A percentile compares a stretch with the other conserved stretches of the same genome.
These are phyloP conservation scores for Drosophila mojavensis DNA, from an alignment of 1,140 invertebrate genomes.

Conservation along the genomic window DNA sequence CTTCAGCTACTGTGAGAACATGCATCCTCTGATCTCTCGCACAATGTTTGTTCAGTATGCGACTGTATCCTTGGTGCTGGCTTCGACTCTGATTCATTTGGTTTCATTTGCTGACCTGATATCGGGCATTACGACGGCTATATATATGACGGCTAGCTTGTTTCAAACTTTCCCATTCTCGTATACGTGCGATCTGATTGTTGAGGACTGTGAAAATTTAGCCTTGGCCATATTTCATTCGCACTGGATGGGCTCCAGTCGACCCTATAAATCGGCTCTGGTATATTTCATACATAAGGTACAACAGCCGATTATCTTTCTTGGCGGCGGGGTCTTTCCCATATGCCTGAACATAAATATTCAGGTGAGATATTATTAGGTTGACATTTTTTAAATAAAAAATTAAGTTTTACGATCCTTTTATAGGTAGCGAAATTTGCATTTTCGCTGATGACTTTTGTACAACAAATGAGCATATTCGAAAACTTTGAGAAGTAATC, in stretches of 20 bases:
- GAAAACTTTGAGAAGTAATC: slow-evolving; percentile 26
- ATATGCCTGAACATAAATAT: slow-evolving; percentile 49
- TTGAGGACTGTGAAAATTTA: slow-evolving; percentile 35
- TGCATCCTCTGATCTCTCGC: slow-evolving; percentile 44
- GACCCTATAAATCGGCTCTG: slow-evolving; percentile 32
- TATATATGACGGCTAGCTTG: slow-evolving; percentile 34
- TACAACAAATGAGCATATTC: slow-evolving; percentile 49
- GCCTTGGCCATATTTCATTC: slow-evolving; percentile 54
- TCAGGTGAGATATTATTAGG: slow-evolving; percentile 16
- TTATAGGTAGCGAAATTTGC: slow-evolving; percentile 56
- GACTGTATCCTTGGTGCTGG: slow-evolving; percentile 35
- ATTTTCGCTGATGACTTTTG: slow-evolving; percentile 55
- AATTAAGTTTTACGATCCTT: not conserved
- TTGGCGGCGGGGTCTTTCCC: slow-evolving; percentile 51
- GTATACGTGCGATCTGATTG: slow-evolving; percentile 46
- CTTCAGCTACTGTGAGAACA: slow-evolving; percentile 33
- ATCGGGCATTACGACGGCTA: slow-evolving; percentile 19
- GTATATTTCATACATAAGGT: slow-evolving; percentile 40
- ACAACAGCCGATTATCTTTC: slow-evolving; percentile 44
- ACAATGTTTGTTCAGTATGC: slow-evolving; percentile 58
- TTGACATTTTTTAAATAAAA: not conserved
- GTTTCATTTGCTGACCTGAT: slow-evolving; percentile 47
- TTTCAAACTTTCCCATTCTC: slow-evolving; percentile 61
- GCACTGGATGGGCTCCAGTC: slow-evolving; percentile 44
- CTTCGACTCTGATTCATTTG: slow-evolving; percentile 46